phyloP scores from a whole-genome alignment of 2,888 invertebrate species.

The Alsophila aescularia region DNA sequence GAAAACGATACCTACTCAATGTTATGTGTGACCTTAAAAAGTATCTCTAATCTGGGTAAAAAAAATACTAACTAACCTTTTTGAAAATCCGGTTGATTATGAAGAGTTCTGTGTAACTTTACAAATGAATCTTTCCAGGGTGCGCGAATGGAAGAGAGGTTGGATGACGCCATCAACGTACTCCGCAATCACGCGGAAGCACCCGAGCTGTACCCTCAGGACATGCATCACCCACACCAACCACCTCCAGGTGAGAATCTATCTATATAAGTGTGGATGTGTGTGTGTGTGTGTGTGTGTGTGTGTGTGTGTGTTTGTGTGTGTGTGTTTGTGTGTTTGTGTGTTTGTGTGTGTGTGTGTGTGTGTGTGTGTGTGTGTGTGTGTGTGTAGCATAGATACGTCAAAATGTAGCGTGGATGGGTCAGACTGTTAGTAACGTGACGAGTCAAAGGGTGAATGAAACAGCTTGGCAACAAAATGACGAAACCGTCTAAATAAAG shows the following conservation, averaged over 20 bases:
- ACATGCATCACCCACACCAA: constrained; percentile 63
- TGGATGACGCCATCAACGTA: constrained; percentile 98
- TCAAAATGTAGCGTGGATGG: not conserved
- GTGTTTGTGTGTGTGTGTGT: not conserved
- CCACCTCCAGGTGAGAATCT: constrained; percentile 36
- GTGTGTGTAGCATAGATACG: not conserved
- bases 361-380: not conserved
- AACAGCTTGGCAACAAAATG: too few relatives aligned
- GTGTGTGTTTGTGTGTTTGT: not conserved
- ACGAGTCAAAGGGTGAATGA: too few relatives aligned
- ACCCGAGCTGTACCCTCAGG: constrained; percentile 82
- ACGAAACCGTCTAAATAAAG: too few relatives aligned
- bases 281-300: not conserved
- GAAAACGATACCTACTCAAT: too few relatives aligned
- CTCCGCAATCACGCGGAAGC: constrained; percentile 97
- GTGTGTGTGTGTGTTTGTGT: not conserved
- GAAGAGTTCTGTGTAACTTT: not conserved
- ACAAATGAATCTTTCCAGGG: constrained; percentile 81
- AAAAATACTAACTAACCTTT: not conserved
- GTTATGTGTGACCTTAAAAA: too few relatives aligned
- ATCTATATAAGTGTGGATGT: too few relatives aligned
- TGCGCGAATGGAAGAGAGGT: constrained; percentile 96
- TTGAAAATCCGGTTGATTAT: not conserved
- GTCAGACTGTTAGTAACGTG: too few relatives aligned
- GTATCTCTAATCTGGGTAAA: not conserved